phyloP scores from a whole-genome alignment of 2,113 vertebrate genomes.

The Talpa occidentalis region DNA sequence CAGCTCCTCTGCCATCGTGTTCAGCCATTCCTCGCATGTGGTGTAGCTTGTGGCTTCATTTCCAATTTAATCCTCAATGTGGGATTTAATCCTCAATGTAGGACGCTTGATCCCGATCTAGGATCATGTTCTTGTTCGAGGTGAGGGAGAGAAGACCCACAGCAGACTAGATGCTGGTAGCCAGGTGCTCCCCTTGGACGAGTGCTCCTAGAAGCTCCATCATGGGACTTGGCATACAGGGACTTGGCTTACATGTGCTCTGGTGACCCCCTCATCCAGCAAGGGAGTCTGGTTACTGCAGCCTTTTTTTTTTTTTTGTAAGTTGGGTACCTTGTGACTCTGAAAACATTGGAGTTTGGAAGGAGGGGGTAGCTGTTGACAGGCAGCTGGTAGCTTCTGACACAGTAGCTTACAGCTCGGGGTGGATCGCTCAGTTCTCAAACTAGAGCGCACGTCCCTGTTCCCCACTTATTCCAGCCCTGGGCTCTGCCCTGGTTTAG shows the following conservation, averaged over 20 bases:
- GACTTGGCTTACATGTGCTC: accelerated
- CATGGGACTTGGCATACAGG: too few relatives aligned
- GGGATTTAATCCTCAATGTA: accelerated
- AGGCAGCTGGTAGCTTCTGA: not conserved
- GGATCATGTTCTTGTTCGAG: not conserved
- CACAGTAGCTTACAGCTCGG: not conserved
- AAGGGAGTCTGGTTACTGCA: not conserved
- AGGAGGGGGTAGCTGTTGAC: not conserved
- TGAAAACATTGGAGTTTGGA: not conserved
- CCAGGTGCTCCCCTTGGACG: not conserved
- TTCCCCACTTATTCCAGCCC: not conserved
- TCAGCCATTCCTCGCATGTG: accelerated
- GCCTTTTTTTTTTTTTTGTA: not conserved
- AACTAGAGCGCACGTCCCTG: not conserved
- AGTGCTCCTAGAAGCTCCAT: not conserved
- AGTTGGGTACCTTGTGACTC: not conserved
- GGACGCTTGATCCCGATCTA: too few relatives aligned
- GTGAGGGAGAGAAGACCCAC: not conserved
- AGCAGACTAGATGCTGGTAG: not conserved
- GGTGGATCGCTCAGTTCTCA: not conserved
- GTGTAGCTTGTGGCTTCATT: not conserved
- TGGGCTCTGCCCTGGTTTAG: not conserved
- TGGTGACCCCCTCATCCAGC: too few relatives aligned
- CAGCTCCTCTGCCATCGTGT: not conserved
- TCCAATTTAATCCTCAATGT: accelerated